These are phyloP conservation scores for Accipiter cooperii DNA, from an alignment of 2,113 vertebrate genomes.

Conservation along the genomic window DNA sequence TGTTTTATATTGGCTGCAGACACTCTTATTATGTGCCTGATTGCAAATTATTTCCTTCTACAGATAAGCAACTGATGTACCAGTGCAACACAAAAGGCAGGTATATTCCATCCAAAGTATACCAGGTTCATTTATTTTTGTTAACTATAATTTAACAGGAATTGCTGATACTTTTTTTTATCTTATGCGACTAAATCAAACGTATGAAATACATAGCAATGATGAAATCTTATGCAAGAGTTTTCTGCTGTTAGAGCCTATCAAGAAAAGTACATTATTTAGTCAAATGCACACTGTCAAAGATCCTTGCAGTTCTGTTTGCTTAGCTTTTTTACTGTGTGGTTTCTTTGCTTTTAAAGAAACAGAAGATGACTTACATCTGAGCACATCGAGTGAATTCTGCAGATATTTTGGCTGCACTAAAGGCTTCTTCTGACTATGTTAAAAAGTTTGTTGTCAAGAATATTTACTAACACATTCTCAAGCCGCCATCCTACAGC, in stretches of 20 bases:
- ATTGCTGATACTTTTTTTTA: neutral
- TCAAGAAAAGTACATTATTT: neutral
- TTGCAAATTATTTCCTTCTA: neutral
- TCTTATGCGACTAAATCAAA: neutral
- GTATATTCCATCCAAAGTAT: neutral
- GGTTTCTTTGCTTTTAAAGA: constrained; percentile 17
- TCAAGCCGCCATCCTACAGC: neutral
- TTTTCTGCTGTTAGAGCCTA: neutral
- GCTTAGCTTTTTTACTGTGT: neutral
- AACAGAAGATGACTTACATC: neutral
- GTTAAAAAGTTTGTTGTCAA: constrained; percentile 29
- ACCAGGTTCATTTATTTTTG: neutral
- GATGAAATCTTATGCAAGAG: neutral
- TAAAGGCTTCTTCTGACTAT: constrained; percentile 1
- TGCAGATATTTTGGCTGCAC: constrained; percentile 20
- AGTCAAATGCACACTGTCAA: neutral
- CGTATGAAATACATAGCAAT: neutral
- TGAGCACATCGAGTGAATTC: neutral
- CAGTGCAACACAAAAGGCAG: neutral
- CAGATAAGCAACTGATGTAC: neutral
- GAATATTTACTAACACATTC: constrained; percentile 30
- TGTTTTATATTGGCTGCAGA: neutral
- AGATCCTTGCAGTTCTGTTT: neutral
- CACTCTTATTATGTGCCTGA: neutral
- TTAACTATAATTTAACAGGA: neutral